phyloP scores from a whole-genome alignment of 1,140 invertebrate species.

The Delia radicum region DNA sequence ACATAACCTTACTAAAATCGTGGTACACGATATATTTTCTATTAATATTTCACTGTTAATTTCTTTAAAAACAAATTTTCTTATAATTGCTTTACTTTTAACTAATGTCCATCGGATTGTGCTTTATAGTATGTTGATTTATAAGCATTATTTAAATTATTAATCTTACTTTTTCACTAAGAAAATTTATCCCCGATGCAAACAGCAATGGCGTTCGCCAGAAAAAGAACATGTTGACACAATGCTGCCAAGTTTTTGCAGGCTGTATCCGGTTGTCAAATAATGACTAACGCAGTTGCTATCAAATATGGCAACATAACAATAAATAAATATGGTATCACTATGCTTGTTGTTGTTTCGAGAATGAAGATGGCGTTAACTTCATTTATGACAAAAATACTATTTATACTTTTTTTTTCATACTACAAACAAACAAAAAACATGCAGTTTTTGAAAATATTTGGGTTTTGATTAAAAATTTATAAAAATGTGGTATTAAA shows the following conservation, averaged over 20 bases:
- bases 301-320: neutral
- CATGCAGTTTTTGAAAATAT: no score
- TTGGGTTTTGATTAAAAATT: no score
- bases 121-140: slow-evolving; percentile 5
- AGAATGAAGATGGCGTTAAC: neutral
- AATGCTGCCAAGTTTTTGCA: slow-evolving; percentile 35
- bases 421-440: no score
- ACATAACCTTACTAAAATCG: slow-evolving; percentile 2
- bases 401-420: no score
- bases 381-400: no score
- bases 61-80: neutral
- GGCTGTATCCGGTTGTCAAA: slow-evolving; percentile 25
- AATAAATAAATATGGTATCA: no score
- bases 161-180: slow-evolving; percentile 52
- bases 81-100: neutral
- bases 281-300: neutral
- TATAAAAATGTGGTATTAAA: no score
- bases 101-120: no score
- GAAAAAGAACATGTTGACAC: slow-evolving; percentile 54
- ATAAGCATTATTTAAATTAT: slow-evolving; percentile 31
- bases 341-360: no score
- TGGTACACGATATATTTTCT: no score
- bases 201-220: slow-evolving; percentile 55
- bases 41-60: no score
- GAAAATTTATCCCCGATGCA: slow-evolving; percentile 52